Percentiles rank a stretch among this genome's conserved stretches.
phyloP scores from a whole-genome alignment of 2,888 invertebrate genomes.

The Nudaria mundana region DNA sequence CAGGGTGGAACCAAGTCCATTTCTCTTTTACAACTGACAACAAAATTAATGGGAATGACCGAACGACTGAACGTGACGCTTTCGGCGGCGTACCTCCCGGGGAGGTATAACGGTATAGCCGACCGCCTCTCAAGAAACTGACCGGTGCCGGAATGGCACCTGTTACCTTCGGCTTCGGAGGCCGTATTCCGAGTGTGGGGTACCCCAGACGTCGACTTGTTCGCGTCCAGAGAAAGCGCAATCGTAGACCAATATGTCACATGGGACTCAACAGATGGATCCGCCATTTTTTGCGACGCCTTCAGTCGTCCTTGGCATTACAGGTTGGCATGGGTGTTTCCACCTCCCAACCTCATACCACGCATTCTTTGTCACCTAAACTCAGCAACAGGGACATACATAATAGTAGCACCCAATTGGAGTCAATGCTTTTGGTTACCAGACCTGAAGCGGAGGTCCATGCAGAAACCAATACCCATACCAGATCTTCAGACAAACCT shows the following conservation, averaged over 20 bases:
- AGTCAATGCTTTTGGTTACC: slow-evolving; percentile 10
- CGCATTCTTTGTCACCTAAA: slow-evolving; percentile 2
- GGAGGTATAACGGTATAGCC: slow-evolving; percentile 13
- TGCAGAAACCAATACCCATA: too few species aligned
- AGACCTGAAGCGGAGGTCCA: neutral
- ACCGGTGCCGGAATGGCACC: slow-evolving; percentile 23
- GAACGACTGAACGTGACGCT: slow-evolving; percentile 8
- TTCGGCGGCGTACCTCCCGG: slow-evolving; percentile 16
- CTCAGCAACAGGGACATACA: slow-evolving; percentile 7
- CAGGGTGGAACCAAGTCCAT: slow-evolving; percentile 4
- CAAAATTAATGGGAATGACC: neutral
- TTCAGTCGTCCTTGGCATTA: slow-evolving; percentile 5
- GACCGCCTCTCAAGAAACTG: slow-evolving; percentile 9
- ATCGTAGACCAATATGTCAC: too few species aligned
- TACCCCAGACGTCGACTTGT: slow-evolving; percentile 1
- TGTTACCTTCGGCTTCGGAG: slow-evolving; percentile 2
- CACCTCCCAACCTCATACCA: slow-evolving; percentile 4
- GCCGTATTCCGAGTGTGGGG: neutral
- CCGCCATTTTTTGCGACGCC: neutral
- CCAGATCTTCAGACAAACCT: too few species aligned
- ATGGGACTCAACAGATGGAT: too few species aligned
- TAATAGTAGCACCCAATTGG: slow-evolving; percentile 11
- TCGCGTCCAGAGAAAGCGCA: too few species aligned
- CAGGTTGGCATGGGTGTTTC: slow-evolving; percentile 2
- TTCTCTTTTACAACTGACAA: neutral